phyloP scores from a whole-genome alignment of 2,113 vertebrate species.

The Actinemys pallida region DNA sequence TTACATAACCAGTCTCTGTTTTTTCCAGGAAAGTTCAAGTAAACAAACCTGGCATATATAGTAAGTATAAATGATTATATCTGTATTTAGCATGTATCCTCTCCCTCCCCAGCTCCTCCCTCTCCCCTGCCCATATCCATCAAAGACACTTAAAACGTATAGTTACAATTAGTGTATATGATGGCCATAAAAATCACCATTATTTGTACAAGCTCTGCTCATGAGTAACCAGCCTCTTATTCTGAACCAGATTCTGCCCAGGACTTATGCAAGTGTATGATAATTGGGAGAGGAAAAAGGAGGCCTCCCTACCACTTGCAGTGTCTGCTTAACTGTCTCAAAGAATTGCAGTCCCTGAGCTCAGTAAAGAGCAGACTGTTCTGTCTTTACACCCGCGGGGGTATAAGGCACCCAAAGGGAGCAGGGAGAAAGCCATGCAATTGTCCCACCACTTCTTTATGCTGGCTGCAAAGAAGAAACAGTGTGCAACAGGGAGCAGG shows the following conservation, averaged over 20 bases:
- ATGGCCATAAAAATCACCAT: neutral
- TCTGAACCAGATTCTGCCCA: neutral
- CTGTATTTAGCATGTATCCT: neutral
- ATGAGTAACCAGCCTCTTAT: neutral
- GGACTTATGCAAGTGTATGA: neutral
- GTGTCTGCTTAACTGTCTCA: neutral
- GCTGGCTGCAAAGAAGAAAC: neutral
- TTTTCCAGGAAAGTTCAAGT: constrained; percentile 34
- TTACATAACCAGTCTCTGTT: constrained; percentile 23
- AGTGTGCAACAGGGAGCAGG: neutral
- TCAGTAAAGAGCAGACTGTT: neutral
- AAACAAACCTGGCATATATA: constrained; percentile 19
- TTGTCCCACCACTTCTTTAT: neutral
- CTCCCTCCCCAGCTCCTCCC: neutral
- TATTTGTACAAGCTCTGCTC: neutral
- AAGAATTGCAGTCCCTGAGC: neutral
- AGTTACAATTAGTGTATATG: neutral
- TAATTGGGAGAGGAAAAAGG: neutral
- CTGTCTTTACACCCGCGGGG: neutral
- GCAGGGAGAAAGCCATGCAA: neutral
- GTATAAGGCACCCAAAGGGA: neutral
- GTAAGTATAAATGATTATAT: neutral
- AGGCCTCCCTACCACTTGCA: neutral
- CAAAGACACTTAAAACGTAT: neutral
- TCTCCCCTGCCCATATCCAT: neutral